Evolutionary conservation across 1,140 invertebrate species (phyloP), one percentile per base, ranked within the genome.

Genomic region (Micrasema minimum): DNA sequence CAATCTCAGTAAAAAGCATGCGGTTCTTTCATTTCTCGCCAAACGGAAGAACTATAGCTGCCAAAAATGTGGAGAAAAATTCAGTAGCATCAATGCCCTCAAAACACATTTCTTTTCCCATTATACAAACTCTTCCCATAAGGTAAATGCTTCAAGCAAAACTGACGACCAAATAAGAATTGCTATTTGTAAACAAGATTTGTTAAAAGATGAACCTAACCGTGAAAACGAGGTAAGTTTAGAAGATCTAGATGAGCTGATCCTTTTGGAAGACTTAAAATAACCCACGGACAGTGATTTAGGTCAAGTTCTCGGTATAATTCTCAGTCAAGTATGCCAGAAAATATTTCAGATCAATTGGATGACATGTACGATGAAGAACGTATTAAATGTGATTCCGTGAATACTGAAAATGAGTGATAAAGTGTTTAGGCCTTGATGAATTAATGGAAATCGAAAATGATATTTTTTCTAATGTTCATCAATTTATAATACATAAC

Each of bases 381-480:
- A 31, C 31, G 26, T 35, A 7, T 23, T 31, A 55, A 31, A 16
- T 14, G 14, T 55, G 51, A 55, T 31, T 31, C 51, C 6, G 51
- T 55, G 26, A 55, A 55, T 55, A 55, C 26, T 55, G 51, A 55
- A 16, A 31, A 14, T 35, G 51, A 55, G 14, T 55, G 51, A 55
- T 55, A 35, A 55, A 23, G 14, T 55, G 51, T 35, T 55, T 55
- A 16, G 51, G 51, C 4, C n/a, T 55, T 6, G 51, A 55, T 16
- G 51, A 55, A 31, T 31, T 55, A 31, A 31, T 55, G 51, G 51
- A 55, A 7, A 55, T 14, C 2, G 26, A 31, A 16, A 23, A 55
- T 14, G 51, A 48, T 22, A 20, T 20, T 48, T 31, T n/a, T n/a
- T n/a, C n/a, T n/a, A n/a, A n/a, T n/a, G n/a, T n/a, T n/a, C n/a